These are phyloP conservation scores for Mamestra brassicae DNA, from an alignment of 2,888 invertebrate species.

Conservation along the genomic window DNA sequence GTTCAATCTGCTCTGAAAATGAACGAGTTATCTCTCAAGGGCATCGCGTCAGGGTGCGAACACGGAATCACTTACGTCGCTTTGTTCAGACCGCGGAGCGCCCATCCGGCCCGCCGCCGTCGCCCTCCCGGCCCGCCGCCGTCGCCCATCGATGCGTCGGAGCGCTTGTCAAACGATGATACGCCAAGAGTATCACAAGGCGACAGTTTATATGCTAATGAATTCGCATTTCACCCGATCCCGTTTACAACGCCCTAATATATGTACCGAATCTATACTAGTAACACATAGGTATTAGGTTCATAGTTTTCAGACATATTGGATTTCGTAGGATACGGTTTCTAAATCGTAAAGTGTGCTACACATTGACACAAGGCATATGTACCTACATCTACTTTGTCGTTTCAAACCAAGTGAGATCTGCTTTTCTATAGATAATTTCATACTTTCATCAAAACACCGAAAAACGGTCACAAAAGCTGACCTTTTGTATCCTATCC, in stretches of 20 bases:
- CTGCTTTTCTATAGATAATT: background rate
- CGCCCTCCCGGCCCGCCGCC: constrained; percentile 3
- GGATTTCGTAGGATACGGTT: constrained; percentile 7
- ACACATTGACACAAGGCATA: background rate
- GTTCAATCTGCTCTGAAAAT: constrained; percentile 75
- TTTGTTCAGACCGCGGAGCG: constrained; percentile 64
- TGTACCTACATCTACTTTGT: background rate
- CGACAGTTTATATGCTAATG: constrained; percentile 64
- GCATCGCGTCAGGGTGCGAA: constrained; percentile 71
- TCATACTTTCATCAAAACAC: background rate
- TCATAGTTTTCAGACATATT: background rate
- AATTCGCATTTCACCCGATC: constrained; percentile 50
- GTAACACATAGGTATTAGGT: background rate
- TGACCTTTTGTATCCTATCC: background rate
- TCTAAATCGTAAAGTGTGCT: background rate
- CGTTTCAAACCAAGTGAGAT: background rate
- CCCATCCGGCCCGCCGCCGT: constrained; percentile 8
- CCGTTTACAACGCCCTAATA: constrained; percentile 37
- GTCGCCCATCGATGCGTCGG: constrained; percentile 5
- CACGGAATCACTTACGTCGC: constrained; percentile 77
- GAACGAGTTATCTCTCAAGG: constrained; percentile 77
- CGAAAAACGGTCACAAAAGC: background rate
- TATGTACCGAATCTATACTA: background rate
- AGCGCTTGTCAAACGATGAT: constrained; percentile 63
- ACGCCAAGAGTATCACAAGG: constrained; percentile 56